These are phyloP conservation scores for Rattus rattus DNA, from an alignment of 2,113 vertebrate genomes.

Conservation along the genomic window DNA sequence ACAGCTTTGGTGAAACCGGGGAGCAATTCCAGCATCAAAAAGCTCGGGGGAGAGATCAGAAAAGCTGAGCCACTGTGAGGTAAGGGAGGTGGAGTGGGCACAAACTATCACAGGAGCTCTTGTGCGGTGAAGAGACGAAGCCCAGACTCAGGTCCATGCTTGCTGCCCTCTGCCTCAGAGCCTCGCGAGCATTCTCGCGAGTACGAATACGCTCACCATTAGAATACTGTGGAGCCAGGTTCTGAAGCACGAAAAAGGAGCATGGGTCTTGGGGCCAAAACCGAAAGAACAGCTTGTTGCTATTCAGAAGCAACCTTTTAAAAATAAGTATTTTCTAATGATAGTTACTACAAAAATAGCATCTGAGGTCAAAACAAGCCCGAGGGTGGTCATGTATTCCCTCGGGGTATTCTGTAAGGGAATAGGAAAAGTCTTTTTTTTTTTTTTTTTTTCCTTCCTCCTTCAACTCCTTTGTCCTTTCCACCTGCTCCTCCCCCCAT, in stretches of 20 bases:
- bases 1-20: not conserved
- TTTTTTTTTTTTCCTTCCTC: not conserved
- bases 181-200: not conserved
- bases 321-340: not conserved
- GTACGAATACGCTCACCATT: no score
- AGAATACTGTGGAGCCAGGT: not conserved
- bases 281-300: not conserved
- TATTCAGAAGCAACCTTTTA: not conserved
- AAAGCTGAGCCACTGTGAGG: not conserved
- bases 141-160: not conserved
- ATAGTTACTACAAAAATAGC: conserved; percentile 3
- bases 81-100: not conserved
- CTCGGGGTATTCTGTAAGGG: not conserved
- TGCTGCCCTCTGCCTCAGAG: not conserved
- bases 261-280: not conserved
- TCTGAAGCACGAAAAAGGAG: not conserved
- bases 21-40: not conserved
- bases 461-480: not conserved
- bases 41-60: not conserved
- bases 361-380: not conserved
- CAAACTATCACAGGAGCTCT: not conserved
- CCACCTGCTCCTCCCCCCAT: not conserved
- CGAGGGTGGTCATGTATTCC: not conserved
- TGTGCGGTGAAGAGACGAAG: not conserved
- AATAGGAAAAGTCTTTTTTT: not conserved